Evolutionary conservation across 2,113 vertebrate genomes (phyloP), one percentile per base, ranked within the genome.

Genomic region (Ramphastos sulfuratus): DNA sequence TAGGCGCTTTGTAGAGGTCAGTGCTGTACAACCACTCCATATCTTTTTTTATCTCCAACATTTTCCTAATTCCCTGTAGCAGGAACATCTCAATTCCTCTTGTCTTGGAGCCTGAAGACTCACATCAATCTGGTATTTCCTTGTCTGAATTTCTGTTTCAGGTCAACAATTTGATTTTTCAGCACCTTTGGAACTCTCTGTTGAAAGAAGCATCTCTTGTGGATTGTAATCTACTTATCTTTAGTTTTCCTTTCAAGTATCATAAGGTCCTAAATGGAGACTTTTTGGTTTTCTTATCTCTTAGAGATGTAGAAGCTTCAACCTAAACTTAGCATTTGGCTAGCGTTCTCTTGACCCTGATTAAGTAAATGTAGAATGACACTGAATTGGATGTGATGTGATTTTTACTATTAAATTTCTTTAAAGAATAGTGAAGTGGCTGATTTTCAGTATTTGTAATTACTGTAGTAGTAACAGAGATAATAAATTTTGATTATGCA

Each of bases 61-160:
- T 85, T 95, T 90, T 90, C 55, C 13, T 85, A 78, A 89, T 72
- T 48, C 61, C 61, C 60, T 18, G 30, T 87, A 72, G 82, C 86
- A 91, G 65, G 46, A 92, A 42, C 85, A 61, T 85, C 69, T 91
- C 46, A 23, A 7, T 87, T 94, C 87, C 39, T 89, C 30, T 81
- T 90, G 39, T 66, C 71, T 71, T 63, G 37, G 58, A 89, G 71
- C 46, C 87, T 69, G 66, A 85, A 95, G 72, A 59, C n/a, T 87
- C 75, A 48, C 0, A 0, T 89, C 84, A 91, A 8, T 96, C 79
- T 78, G 79, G 35, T 94, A 89, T 61, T 87, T 87, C 27, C 35
- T 92, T 93, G 71, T 92, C 76, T 90, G 72, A 69, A 44, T 85
- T 90, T 80, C 63, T 85, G 31, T 87, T 94, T 72, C 55, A 85